Evolutionary conservation across 2,113 vertebrate species (phyloP), one percentile per base, ranked within the genome.

Genomic region (Phylloscopus trochilus): DNA sequence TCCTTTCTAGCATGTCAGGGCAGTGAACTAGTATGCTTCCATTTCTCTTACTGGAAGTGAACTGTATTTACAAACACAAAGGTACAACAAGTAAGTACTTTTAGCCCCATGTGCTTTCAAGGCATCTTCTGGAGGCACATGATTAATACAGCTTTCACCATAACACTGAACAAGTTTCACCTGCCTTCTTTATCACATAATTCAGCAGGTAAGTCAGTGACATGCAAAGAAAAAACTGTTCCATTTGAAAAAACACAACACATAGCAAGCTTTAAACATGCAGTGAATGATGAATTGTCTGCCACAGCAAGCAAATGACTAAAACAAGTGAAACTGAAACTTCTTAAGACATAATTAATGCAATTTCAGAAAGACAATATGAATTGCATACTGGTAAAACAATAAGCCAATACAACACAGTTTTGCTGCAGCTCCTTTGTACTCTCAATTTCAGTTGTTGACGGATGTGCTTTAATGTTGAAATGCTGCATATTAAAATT

Each of bases 181-280:
- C 43, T 87, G 56, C 28, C 91, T 87, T 90, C 91, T 91, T 77
- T 66, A 83, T 47, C 53, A 92, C 70, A 83, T 79, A 92, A 59
- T 81, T 92, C 75, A 84, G 67, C 66, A 92, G 53, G 37, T 47
- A 94, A 95, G n/a, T 81, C 95, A 95, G 49, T 93, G 83, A 94
- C 6, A 13, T 80, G 70, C 81, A 88, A 95, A 93, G 27, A 76
- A 93, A 96, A 90, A 97, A 55, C 51, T 41, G 44, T 62, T 84
- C 53, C 60, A 84, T 41, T 93, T 84, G 17, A 15, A 56, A 53
- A 75, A 63, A 67, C 37, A 67, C 66, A 89, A 92, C 77, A 97
- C 3, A 4, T 89, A 97, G 73, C 97, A 97, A 97, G 94, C 94
- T 90, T 96, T 84, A 89, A 91, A 96, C 97, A 96, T 97, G 97